Percentiles rank a stretch among this genome's conserved stretches.
Conservation (phyloP, 1,140 invertebrate genomes). For the Drosophila pruinosa region DNA sequence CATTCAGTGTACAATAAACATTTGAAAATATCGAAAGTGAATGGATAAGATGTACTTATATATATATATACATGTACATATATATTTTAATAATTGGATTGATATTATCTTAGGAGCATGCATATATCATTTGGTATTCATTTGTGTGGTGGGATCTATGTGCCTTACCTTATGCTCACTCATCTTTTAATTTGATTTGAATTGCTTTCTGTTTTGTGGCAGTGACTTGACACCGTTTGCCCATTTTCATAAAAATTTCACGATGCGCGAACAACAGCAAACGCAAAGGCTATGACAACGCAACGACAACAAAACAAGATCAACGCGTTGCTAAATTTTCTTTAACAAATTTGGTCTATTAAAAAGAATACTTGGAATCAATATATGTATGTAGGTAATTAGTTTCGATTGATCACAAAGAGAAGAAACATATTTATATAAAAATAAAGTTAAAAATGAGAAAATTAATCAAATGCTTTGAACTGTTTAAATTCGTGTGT, state of each 20-base stretch:
- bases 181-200: slow-evolving; percentile 70
- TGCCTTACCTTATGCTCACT: slow-evolving; percentile 82
- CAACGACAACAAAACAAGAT: slow-evolving; percentile 56
- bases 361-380: slow-evolving; percentile 47
- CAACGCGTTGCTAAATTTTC: slow-evolving; percentile 51
- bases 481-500: not conserved
- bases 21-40: slow-evolving; percentile 43
- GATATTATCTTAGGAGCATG: slow-evolving; percentile 44
- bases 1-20: slow-evolving; percentile 50
- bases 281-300: slow-evolving; percentile 47
- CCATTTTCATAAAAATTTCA: slow-evolving; percentile 46
- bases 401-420: slow-evolving; percentile 42
- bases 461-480: slow-evolving; percentile 7
- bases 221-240: slow-evolving; percentile 57
- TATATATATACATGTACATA: slow-evolving; percentile 8
- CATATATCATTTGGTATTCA: slow-evolving; percentile 23
- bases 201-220: slow-evolving; percentile 74
- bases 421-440: slow-evolving; percentile 4
- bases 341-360: slow-evolving; percentile 32
- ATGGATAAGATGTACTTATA: slow-evolving; percentile 31
- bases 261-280: slow-evolving; percentile 50
- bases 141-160: slow-evolving; percentile 46
- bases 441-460: slow-evolving; percentile 11
- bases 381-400: slow-evolving; percentile 34
- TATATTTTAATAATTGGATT: slow-evolving; percentile 25